Evolutionary conservation across 2,888 invertebrate species (phyloP).

Genomic region (Ecliptopera silaceata): DNA sequence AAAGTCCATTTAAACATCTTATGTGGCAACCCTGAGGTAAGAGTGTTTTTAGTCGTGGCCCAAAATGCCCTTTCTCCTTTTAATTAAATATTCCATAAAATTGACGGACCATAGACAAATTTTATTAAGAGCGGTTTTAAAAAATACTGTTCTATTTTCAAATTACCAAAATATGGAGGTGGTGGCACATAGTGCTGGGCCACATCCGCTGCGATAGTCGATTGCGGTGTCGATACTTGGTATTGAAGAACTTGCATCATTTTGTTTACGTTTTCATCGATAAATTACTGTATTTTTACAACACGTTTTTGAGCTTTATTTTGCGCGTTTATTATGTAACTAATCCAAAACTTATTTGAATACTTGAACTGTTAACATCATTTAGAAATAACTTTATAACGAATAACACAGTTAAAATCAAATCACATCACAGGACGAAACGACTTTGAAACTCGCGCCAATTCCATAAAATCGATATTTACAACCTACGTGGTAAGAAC

Average conservation of each 20-base stretch:
- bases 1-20: no score
- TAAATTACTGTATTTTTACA: not conserved
- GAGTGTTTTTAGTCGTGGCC: no score
- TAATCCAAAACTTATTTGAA: no score
- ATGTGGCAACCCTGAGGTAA: no score
- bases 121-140: not conserved
- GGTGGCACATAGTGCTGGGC: constrained; percentile 76
- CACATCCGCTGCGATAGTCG: constrained; percentile 71
- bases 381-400: not conserved
- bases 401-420: constrained; percentile 25
- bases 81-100: no score
- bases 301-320: no score
- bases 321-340: no score
- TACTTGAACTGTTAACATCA: not conserved
- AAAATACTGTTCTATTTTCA: constrained; percentile 2
- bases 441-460: constrained; percentile 58
- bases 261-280: not conserved
- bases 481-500: constrained; percentile 57
- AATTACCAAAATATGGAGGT: constrained; percentile 77
- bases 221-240: constrained; percentile 81
- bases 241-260: constrained; percentile 86
- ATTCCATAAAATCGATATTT: constrained; percentile 70
- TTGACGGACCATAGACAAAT: no score
- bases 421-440: constrained; percentile 15
- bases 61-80: no score